A percentile compares a stretch with the other conserved stretches of the same genome.
phyloP scores from a whole-genome alignment of 2,888 invertebrate genomes.

The Hirtodrosophila duncani region DNA sequence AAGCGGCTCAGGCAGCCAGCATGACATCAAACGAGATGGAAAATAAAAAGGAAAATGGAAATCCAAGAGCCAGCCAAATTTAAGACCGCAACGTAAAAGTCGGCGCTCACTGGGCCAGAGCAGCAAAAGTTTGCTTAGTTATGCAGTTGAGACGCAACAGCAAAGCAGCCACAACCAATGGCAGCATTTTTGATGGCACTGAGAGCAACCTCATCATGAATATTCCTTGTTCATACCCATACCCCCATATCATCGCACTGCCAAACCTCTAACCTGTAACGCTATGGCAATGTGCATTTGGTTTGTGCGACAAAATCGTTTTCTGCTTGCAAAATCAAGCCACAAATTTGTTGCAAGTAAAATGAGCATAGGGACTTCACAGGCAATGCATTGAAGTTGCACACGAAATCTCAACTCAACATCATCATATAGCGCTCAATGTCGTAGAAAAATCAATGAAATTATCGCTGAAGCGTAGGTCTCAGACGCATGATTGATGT shows the following conservation, averaged over 20 bases:
- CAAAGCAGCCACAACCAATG: slow-evolving; percentile 11
- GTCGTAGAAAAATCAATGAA: slow-evolving; percentile 40
- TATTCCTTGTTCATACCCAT: slow-evolving; percentile 34
- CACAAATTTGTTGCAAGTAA: not conserved
- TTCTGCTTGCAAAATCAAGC: slow-evolving; percentile 1
- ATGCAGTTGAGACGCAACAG: slow-evolving; percentile 26
- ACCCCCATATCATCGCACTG: no score
- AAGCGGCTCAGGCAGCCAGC: slow-evolving; percentile 14
- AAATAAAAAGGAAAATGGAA: slow-evolving; percentile 17
- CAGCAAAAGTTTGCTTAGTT: slow-evolving; percentile 27
- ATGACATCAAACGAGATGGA: slow-evolving; percentile 56
- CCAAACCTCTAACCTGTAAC: no score
- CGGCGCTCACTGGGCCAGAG: not conserved
- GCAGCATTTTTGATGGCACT: slow-evolving; percentile 20
- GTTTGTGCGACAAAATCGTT: no score
- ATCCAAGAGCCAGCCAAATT: slow-evolving; percentile 27
- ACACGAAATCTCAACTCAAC: not conserved
- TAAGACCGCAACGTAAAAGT: slow-evolving; percentile 25
- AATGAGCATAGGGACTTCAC: slow-evolving; percentile 1
- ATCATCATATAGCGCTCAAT: not conserved
- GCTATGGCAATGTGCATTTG: no score
- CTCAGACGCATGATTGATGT: slow-evolving; percentile 44
- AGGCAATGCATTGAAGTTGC: slow-evolving; percentile 8
- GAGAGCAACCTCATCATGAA: slow-evolving; percentile 4
- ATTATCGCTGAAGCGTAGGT: slow-evolving; percentile 31